Evolutionary conservation across 2,888 invertebrate species (phyloP).

Genomic region (Phytoseiulus persimilis): DNA sequence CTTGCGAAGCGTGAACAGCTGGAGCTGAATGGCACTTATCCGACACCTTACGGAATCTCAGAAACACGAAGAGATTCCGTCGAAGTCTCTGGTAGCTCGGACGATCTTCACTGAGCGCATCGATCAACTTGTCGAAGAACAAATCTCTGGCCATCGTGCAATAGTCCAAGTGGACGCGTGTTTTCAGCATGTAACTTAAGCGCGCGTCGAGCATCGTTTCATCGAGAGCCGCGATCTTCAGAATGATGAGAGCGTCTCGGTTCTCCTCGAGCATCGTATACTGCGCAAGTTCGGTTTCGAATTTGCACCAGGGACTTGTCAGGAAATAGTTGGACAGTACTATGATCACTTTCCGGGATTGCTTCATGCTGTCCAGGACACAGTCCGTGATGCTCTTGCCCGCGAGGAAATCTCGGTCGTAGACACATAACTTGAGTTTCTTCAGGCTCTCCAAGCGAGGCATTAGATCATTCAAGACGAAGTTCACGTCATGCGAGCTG

Average conservation of each 20-base stretch:
- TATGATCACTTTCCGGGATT: slow-evolving; percentile 42
- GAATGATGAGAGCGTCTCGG: slow-evolving; percentile 42
- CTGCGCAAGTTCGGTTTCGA: slow-evolving; percentile 44
- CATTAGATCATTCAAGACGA: slow-evolving; percentile 42
- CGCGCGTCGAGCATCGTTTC: slow-evolving; percentile 40
- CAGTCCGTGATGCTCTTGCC: slow-evolving; percentile 43
- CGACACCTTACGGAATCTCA: not conserved
- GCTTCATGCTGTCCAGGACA: slow-evolving; percentile 42
- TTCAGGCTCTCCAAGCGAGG: slow-evolving; percentile 41
- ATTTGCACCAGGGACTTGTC: slow-evolving; percentile 43
- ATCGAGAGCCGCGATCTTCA: slow-evolving; percentile 42
- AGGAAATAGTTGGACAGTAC: slow-evolving; percentile 43
- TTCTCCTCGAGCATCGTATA: slow-evolving; percentile 42
- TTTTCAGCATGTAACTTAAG: slow-evolving; percentile 42
- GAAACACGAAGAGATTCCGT: not conserved
- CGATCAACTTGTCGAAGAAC: not conserved
- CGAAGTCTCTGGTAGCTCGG: slow-evolving; percentile 12
- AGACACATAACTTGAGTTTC: slow-evolving; percentile 43
- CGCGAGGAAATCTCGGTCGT: slow-evolving; percentile 44
- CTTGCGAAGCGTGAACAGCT: no score
- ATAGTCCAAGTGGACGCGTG: slow-evolving; percentile 42
- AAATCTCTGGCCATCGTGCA: not conserved
- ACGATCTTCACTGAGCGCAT: not conserved
- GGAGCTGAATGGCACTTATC: not conserved
- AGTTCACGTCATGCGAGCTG: slow-evolving; percentile 43